Evolutionary conservation across 2,797 vertebrate genomes (phyloP), one percentile per base, ranked within the genome.

Genomic region (Cheirogaleus major): DNA sequence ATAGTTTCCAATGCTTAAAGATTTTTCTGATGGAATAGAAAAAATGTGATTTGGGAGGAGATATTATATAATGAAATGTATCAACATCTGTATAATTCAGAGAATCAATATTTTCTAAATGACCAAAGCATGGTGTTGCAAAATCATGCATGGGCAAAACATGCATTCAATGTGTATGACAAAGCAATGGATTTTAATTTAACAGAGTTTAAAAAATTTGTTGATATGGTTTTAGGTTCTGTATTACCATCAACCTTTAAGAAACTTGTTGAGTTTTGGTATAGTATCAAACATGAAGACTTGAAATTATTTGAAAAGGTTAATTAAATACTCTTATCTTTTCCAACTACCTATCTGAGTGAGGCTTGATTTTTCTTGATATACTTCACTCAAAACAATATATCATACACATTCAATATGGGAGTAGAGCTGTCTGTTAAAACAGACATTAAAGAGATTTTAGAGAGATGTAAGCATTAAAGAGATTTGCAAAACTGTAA

Each of bases 191-290:
- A 85, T 61, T 76, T 95, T 89, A 91, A 41, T 93, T 55, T 81
- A 82, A 89, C n/a, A 67, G 59, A 61, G 43, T 82, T 96, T 89
- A 45, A 93, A 70, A 93, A 95, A 27, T 81, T 93, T 48, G 50
- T 85, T 91, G 61, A 52, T 89, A 73, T 45, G 41, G 3, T 79
- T 95, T 96, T 27, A 83, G 30, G 55, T 55, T 93, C 9, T 30
- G 13, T 11, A 27, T 93, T 89, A 94, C 30, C 35, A 7, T 63
- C 76, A 89, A 57, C 35, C 13, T 85, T 93, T 70, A 81, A 92
- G 73, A 94, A 94, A 90, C 22, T 94, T 93, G 23, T 65, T 9
- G 79, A 81, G 32, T 88, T 93, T 95, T 32, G 35, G 41, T 55
- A 43, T 57, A 43, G 9, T 90, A 55, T 43, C 7, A 86, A 59